Evolutionary conservation across 2,113 vertebrate genomes (phyloP).

Genomic region (Paraplagusia blochii): DNA sequence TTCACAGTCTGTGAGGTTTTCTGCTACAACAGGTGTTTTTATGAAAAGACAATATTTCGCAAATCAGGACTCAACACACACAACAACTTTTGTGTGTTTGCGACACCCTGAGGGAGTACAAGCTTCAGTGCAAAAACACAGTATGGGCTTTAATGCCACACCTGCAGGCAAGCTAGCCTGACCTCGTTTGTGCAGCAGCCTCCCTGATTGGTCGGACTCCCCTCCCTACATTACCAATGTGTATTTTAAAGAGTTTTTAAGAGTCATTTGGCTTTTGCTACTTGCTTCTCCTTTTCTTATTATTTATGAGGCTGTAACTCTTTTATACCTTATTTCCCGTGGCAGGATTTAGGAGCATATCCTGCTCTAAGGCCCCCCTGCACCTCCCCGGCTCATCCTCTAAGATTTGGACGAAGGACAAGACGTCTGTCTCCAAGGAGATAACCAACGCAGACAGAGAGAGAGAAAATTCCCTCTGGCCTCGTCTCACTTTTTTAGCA

Average conservation of each 20-base stretch:
- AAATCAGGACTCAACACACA: constrained; percentile 10
- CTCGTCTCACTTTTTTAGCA: constrained; percentile 27
- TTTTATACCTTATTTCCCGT: not conserved
- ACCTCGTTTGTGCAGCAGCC: constrained; percentile 49
- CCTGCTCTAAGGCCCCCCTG: not conserved
- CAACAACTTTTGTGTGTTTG: constrained; percentile 13
- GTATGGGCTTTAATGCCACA: constrained; percentile 39
- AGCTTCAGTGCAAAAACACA: constrained; percentile 33
- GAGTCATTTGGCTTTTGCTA: not conserved
- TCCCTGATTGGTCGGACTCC: constrained; percentile 27
- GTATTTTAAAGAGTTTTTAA: not conserved
- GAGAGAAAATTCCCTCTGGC: constrained; percentile 33
- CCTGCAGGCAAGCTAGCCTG: constrained; percentile 33
- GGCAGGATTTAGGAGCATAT: constrained; percentile 1
- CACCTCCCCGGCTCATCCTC: not conserved
- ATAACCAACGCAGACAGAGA: constrained; percentile 1
- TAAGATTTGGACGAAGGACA: not conserved
- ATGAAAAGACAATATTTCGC: no score
- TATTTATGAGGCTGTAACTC: not conserved
- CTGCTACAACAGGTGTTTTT: constrained; percentile 41
- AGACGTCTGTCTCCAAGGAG: constrained; percentile 1
- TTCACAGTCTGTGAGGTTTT: constrained; percentile 36
- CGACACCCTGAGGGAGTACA: no score
- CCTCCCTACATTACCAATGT: not conserved
- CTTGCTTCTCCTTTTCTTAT: not conserved